Evolutionary conservation across 2,113 vertebrate genomes (phyloP).

Genomic region (Halcyon senegalensis): DNA sequence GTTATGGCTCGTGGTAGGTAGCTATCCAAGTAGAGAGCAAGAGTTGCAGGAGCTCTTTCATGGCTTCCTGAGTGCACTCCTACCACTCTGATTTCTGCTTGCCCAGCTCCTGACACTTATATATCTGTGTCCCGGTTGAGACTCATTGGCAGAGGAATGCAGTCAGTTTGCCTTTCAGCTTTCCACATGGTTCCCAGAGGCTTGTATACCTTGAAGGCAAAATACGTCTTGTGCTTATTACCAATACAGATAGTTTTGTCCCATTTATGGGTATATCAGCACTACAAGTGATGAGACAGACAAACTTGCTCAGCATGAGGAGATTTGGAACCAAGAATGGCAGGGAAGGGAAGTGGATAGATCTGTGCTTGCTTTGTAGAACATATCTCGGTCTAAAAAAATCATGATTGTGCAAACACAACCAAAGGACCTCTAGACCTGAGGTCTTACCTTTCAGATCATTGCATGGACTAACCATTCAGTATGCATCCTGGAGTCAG

Average conservation of each 20-base stretch:
- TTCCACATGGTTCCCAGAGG: not conserved
- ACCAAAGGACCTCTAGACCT: not conserved
- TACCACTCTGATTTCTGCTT: not conserved
- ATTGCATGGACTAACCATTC: not conserved
- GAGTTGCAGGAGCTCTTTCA: not conserved
- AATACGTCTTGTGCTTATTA: not conserved
- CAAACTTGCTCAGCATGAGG: not conserved
- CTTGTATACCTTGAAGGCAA: not conserved
- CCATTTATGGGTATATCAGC: not conserved
- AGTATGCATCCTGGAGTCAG: not conserved
- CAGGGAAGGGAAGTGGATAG: not conserved
- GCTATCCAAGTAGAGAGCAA: not conserved
- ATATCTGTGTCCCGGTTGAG: not conserved
- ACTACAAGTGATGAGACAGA: not conserved
- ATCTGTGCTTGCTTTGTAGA: not conserved
- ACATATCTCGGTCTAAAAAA: not conserved
- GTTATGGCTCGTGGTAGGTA: not conserved
- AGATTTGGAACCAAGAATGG: not conserved
- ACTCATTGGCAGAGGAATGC: not conserved
- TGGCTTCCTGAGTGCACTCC: not conserved
- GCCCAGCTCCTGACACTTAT: not conserved
- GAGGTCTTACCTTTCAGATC: not conserved
- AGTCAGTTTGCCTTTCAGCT: conserved; percentile 5
- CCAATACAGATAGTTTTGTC: not conserved
- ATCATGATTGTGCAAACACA: not conserved